A percentile compares a stretch with the other conserved stretches of the same genome.
Conservation (phyloP, 2,888 invertebrate genomes). For the Rhimphoctona megacephalus region DNA sequence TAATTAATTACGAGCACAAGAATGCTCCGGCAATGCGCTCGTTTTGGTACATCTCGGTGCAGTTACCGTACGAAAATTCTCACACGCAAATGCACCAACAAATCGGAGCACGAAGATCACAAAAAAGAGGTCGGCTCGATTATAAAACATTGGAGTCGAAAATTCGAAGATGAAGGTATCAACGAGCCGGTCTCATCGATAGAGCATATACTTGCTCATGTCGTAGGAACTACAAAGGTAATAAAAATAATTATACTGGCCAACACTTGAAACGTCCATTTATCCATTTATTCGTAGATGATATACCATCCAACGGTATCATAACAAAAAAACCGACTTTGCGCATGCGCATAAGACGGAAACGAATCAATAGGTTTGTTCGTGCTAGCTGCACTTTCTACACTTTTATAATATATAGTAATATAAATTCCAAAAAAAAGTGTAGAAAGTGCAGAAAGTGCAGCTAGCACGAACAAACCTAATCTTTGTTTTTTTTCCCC, state of each 20-base stretch:
- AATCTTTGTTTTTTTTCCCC: too few species aligned
- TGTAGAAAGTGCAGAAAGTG: too few species aligned
- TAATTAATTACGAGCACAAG: neutral
- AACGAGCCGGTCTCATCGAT: conserved; percentile 87
- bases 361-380: neutral
- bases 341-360: conserved; percentile 41
- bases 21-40: conserved; percentile 55
- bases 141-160: conserved; percentile 84
- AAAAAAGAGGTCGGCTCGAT: conserved; percentile 72
- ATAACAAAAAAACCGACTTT: neutral
- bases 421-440: too few species aligned
- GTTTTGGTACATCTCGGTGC: conserved; percentile 52
- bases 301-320: neutral
- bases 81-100: conserved; percentile 44
- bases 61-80: conserved; percentile 48
- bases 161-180: conserved; percentile 85
- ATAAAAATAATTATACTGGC: conserved; percentile 63
- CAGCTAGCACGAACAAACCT: too few species aligned
- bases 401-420: too few species aligned
- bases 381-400: too few species aligned
- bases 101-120: conserved; percentile 37
- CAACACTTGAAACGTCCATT: neutral
- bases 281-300: neutral
- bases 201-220: conserved; percentile 87
- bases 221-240: conserved; percentile 86